Evolutionary conservation across 92 coral and sea anemone genomes (phyloP), one percentile per base, ranked within the genome.

Genomic region (Nematostella vectensis): DNA sequence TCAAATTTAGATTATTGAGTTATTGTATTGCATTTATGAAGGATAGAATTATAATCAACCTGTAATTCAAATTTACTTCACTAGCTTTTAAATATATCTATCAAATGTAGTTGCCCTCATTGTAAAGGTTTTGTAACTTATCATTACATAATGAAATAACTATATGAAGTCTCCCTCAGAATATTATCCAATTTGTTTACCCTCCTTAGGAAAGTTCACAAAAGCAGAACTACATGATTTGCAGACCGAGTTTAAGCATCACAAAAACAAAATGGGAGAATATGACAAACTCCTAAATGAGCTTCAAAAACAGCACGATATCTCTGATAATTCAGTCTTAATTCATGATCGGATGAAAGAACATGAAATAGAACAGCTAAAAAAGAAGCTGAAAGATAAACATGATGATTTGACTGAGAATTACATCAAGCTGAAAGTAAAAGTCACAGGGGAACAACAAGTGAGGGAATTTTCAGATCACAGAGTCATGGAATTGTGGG

Each of bases 401-500:
- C 75, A 71, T 23, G 69, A 54, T 11, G 72, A 67, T 11, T 59
- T 93, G 63, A 33, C 50, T 15, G 54, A 61, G 13, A 71, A 65
- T 39, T 86, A 56, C 57, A 66, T 42, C 0, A 42, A 57, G 24
- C 74, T 93, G 28, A 82, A 71, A 48, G 80, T 74, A 48, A 93
- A 76, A 50, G 82, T 80, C 2, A 72, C 71, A 4, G 88, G 77
- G 0, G 59, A 70, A 27, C 38, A 16, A 2, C 75, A 63, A 0
- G 65, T 49, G 11, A 58, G 29, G 11, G 47, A 57, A 11, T 93
- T 93, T 48, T 51, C 53, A 17, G 99, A 93, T 55, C 58, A 63
- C 33, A 79, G 99, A 0, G 99, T 93, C 26, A 65, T 63, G 19
- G 94, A 87, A 25, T 63, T 93, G 38, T 93, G 99, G 99, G 68